These are phyloP conservation scores for Nymphalis polychloros DNA, from an alignment of 2,888 invertebrate genomes.

Conservation along the genomic window DNA sequence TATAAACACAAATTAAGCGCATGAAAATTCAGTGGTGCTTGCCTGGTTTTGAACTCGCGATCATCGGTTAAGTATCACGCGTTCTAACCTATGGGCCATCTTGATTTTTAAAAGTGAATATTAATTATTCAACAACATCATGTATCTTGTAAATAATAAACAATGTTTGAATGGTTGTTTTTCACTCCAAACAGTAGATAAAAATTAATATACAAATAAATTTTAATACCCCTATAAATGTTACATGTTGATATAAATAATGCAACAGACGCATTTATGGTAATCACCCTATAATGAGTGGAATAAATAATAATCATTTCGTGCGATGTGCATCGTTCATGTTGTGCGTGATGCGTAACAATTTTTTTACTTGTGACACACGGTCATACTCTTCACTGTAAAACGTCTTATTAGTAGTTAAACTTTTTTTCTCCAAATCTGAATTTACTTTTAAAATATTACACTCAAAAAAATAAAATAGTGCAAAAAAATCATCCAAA, in stretches of 20 bases:
- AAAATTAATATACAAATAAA: constrained; percentile 20
- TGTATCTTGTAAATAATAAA: too few relatives aligned
- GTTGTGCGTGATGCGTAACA: constrained; percentile 47
- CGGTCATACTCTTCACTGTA: constrained; percentile 46
- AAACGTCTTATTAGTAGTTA: constrained; percentile 27
- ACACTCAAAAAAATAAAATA: too few relatives aligned
- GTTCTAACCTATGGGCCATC: too few relatives aligned
- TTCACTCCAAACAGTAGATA: not conserved
- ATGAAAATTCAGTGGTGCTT: too few relatives aligned
- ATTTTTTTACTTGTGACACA: constrained; percentile 44
- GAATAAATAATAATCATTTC: constrained; percentile 64
- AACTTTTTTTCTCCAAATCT: not conserved
- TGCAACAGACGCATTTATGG: constrained; percentile 59
- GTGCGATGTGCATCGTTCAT: constrained; percentile 44
- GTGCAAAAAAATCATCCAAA: too few relatives aligned
- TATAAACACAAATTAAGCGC: too few relatives aligned
- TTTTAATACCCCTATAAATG: constrained; percentile 13
- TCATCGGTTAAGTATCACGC: too few relatives aligned
- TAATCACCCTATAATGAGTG: constrained; percentile 70
- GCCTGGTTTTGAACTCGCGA: too few relatives aligned
- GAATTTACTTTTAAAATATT: too few relatives aligned
- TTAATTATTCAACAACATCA: too few relatives aligned
- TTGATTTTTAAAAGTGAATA: too few relatives aligned
- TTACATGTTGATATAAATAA: constrained; percentile 52
- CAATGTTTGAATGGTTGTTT: not conserved